Evolutionary conservation across 2,797 vertebrate species (phyloP), one percentile per base, ranked within the genome.

Genomic region (Halcyon chelicuti): DNA sequence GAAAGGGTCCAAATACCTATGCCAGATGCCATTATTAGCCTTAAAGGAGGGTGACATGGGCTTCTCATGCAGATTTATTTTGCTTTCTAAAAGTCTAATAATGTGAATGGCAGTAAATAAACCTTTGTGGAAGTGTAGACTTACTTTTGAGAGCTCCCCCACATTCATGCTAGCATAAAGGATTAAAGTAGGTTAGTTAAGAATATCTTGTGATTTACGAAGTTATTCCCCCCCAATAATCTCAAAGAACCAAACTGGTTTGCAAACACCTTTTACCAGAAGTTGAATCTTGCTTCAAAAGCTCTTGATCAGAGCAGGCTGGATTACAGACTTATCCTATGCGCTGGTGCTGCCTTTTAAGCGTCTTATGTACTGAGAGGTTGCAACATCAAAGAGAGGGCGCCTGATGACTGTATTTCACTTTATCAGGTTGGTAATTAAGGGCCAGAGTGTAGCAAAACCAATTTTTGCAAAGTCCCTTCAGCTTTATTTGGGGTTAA

Each of bases 391-490:
- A 96, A 92, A 96, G 90, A 54, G 55, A 78, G 52, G 72, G 78
- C 0, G 1, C 35, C 55, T 1, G 1, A 3, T 71, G 76, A 79
- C 49, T 92, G 44, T 28, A 26, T 91, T 93, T 92, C 58, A 78
- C 39, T 93, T 90, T 58, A 55, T 71, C 71, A 71, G 78, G 23
- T 49, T 74, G 70, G 77, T 95, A 95, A 96, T 96, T 92, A 87
- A 95, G 92, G 94, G 81, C 66, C 58, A 61, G 88, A 79, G 60
- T 89, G 81, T 82, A 73, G 88, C 55, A 54, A 86, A 96, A 92
- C 84, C 1, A 3, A 90, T 97, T 96, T 94, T 91, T 93, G 92
- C 95, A 84, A 75, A 96, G 95, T 95, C 78, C 33, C 60, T 95
- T 88, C 33, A 26, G 88, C 83, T 94, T 73, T 95, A 84, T 88